Evolutionary conservation across 2,797 vertebrate genomes (phyloP).

Genomic region (Lacerta viridis): DNA sequence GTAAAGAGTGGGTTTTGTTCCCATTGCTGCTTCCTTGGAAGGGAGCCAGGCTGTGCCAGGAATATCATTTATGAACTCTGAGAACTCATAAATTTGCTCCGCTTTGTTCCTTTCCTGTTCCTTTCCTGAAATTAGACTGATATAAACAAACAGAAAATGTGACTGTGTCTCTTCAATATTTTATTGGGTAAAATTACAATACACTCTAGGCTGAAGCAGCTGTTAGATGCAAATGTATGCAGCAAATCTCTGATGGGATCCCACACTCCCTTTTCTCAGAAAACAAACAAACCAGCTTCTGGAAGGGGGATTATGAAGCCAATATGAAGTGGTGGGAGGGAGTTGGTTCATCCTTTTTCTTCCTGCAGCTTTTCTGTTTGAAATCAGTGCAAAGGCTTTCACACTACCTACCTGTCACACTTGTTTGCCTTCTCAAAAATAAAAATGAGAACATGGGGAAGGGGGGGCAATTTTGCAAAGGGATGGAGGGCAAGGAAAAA

Average conservation of each 20-base stretch:
- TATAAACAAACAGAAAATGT: neutral
- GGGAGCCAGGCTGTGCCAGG: neutral
- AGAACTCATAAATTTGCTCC: neutral
- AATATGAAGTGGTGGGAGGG: neutral
- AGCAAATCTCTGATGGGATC: neutral
- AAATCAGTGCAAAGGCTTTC: neutral
- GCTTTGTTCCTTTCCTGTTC: neutral
- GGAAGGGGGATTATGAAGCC: neutral
- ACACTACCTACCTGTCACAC: neutral
- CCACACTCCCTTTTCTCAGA: too few species aligned
- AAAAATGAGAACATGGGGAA: neutral
- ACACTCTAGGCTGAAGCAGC: neutral
- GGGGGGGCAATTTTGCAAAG: neutral
- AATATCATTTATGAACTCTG: neutral
- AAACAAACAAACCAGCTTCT: neutral
- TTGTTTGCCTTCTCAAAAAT: neutral
- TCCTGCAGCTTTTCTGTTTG: neutral
- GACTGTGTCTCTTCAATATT: neutral
- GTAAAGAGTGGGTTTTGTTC: neutral
- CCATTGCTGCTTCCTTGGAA: neutral
- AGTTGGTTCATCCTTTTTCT: neutral
- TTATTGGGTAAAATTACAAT: neutral
- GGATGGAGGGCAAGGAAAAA: neutral
- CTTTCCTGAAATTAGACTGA: neutral
- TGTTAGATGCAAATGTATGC: neutral